phyloP scores from a whole-genome alignment of 1,140 invertebrate species.

The Diorhabda elongata region DNA sequence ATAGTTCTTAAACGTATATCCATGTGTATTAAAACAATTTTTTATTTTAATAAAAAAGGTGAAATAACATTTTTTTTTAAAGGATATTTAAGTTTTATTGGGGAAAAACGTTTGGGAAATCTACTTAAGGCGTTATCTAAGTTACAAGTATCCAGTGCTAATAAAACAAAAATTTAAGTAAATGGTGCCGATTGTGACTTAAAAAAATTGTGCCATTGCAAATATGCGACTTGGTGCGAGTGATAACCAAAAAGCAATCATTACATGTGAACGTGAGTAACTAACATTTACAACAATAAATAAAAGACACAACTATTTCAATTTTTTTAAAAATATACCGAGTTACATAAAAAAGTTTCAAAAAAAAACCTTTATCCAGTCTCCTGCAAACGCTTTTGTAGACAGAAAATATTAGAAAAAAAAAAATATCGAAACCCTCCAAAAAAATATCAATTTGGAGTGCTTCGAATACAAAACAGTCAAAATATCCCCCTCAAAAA shows the following conservation, averaged over 20 bases:
- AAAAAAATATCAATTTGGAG: background rate
- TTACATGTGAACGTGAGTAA: conserved; percentile 66
- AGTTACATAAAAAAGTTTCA: conserved; percentile 30
- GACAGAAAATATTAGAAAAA: conserved; percentile 43
- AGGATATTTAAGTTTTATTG: background rate
- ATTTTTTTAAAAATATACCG: conserved; percentile 22
- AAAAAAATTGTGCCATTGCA: conserved; percentile 55
- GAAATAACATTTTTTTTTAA: background rate
- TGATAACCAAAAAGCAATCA: conserved; percentile 60
- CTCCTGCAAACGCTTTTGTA: conserved; percentile 50
- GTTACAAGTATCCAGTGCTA: conserved; percentile 53
- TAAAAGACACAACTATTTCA: conserved; percentile 33
- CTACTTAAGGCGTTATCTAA: conserved; percentile 37
- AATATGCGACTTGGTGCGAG: conserved; percentile 59
- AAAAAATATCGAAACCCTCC: conserved; percentile 4
- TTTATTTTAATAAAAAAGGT: background rate
- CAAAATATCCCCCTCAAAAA: conserved; percentile 24
- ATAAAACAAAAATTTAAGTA: conserved; percentile 37
- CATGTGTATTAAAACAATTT: too few relatives aligned
- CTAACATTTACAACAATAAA: conserved; percentile 48
- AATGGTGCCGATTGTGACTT: conserved; percentile 56
- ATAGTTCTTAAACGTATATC: too few relatives aligned
- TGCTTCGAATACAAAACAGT: background rate
- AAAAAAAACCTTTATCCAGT: conserved; percentile 36
- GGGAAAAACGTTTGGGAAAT: conserved; percentile 7